Conservation (phyloP, 2,113 vertebrate species). For the Oncorhynchus gorbuscha region DNA sequence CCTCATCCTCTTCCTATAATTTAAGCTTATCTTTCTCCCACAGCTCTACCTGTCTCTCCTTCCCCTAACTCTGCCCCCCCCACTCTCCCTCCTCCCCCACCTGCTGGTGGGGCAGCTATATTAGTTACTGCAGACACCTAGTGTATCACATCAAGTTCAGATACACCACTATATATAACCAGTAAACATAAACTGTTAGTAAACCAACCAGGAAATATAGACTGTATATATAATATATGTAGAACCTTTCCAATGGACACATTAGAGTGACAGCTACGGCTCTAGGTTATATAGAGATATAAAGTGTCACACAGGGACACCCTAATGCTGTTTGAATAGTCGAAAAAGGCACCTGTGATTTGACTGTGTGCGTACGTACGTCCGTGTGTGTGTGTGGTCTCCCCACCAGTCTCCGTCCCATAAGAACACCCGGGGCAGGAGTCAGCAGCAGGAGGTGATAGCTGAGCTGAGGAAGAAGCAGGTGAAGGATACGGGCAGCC, state of each 20-base stretch:
- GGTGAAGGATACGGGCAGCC: conserved; percentile 85
- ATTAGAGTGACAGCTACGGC: no score
- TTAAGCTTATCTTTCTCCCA: no score
- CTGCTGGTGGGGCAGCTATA: conserved; percentile 45
- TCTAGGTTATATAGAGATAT: neutral
- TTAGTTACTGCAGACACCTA: conserved; percentile 28
- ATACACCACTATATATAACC: neutral
- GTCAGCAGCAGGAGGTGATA: conserved; percentile 94
- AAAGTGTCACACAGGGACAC: neutral
- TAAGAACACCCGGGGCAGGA: conserved; percentile 71
- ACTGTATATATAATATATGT: no score
- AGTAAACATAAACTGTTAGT: no score
- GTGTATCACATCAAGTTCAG: conserved; percentile 30
- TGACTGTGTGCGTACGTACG: neutral
- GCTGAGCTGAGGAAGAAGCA: conserved; percentile 89
- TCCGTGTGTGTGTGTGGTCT: neutral
- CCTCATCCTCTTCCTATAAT: neutral
- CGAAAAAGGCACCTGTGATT: neutral
- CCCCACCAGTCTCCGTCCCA: conserved; percentile 74
- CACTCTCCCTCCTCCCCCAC: conserved; percentile 71
- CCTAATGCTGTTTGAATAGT: neutral
- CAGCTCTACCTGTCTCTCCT: no score
- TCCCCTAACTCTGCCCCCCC: conserved; percentile 48
- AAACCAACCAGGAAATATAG: no score
- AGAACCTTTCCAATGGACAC: no score